Conservation (phyloP, 2,113 vertebrate species). For the Microtus oregoni region DNA sequence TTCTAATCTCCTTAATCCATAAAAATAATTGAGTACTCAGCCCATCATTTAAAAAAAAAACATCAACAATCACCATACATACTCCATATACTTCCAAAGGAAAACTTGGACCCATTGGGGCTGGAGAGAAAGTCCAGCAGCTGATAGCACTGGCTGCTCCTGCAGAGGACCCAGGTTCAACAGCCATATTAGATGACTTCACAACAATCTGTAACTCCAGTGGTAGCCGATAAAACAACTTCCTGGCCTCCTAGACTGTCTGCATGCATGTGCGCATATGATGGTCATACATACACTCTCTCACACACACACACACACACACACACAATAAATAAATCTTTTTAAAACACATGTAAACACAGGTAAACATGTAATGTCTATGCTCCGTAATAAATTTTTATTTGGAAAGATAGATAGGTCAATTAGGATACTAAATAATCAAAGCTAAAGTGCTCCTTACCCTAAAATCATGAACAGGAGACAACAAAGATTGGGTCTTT, state of each 20-base stretch:
- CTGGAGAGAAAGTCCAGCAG: not conserved
- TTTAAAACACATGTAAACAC: not conserved
- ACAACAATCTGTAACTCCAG: not conserved
- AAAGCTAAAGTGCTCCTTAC: not conserved
- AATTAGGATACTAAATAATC: slow-evolving; percentile 13
- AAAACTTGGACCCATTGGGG: not conserved
- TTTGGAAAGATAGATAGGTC: not conserved
- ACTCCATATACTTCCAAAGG: not conserved
- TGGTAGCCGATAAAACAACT: not conserved
- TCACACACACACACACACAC: too few relatives aligned
- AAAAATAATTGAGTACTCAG: not conserved
- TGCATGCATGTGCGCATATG: not conserved
- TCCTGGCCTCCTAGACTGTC: not conserved
- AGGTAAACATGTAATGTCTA: not conserved
- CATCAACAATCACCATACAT: not conserved
- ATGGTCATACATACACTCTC: not conserved
- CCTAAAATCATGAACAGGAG: slow-evolving; percentile 18
- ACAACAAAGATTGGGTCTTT: not conserved
- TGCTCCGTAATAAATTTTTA: not conserved
- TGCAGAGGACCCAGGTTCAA: not conserved
- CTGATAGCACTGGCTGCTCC: not conserved
- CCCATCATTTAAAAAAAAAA: not conserved
- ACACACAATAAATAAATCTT: not conserved
- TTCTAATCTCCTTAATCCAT: not conserved
- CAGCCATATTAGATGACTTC: not conserved